Conservation (phyloP, 2,888 invertebrate genomes). For the Pseudococcus jackbeardsleyi region DNA sequence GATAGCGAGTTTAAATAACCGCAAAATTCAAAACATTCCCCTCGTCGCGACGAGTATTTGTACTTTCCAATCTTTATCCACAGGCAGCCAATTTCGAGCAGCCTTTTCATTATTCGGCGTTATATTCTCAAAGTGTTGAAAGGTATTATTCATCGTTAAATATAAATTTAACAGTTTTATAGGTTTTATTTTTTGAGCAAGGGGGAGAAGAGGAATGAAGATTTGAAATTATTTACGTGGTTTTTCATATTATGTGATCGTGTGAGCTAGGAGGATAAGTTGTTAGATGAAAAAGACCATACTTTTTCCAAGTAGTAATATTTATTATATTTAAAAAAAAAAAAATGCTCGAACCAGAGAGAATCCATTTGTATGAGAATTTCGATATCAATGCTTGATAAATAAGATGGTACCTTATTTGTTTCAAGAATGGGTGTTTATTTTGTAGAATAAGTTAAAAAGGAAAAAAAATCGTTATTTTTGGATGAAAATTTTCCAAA, state of each 20-base stretch:
- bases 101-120: neutral
- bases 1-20: conserved; percentile 30
- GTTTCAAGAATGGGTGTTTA: too few species aligned
- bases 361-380: neutral
- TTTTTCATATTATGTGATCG: too few species aligned
- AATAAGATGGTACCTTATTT: too few species aligned
- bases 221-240: too few species aligned
- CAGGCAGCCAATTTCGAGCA: neutral
- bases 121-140: neutral
- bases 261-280: too few species aligned
- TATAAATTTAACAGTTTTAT: neutral
- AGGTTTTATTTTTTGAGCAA: neutral
- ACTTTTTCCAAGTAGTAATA: neutral
- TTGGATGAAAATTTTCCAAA: too few species aligned
- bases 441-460: too few species aligned
- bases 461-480: too few species aligned
- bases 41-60: neutral
- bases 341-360: neutral
- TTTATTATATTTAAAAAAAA: neutral
- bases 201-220: neutral
- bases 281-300: neutral
- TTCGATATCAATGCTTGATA: too few species aligned
- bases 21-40: conserved; percentile 53
- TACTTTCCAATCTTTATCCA: neutral
- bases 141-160: conserved; percentile 41